Evolutionary conservation across 2,888 invertebrate species (phyloP).

Genomic region (Spodoptera picta): DNA sequence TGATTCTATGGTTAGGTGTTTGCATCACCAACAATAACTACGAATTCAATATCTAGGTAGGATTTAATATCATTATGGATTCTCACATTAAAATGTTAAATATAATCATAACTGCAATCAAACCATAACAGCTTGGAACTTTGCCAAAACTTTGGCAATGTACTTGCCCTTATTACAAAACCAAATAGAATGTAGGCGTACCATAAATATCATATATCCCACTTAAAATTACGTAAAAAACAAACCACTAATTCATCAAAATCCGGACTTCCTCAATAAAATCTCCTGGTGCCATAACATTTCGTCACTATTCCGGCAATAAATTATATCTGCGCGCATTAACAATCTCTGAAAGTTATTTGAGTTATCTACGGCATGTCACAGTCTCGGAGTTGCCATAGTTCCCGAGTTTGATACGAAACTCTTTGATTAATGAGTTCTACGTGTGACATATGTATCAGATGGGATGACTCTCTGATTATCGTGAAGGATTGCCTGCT

Average conservation of each 20-base stretch:
- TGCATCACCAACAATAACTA: too few relatives aligned
- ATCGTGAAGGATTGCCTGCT: background rate
- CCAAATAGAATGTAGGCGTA: too few relatives aligned
- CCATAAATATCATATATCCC: background rate
- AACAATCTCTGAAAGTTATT: slow-evolving; percentile 66
- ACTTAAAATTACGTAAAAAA: background rate
- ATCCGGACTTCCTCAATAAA: slow-evolving; percentile 43
- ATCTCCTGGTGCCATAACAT: slow-evolving; percentile 22
- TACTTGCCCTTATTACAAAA: too few relatives aligned
- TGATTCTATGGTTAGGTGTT: too few relatives aligned
- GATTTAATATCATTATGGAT: too few relatives aligned
- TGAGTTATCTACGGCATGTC: slow-evolving; percentile 71
- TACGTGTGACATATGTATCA: slow-evolving; percentile 24
- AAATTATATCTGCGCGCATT: slow-evolving; percentile 41
- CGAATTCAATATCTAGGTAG: too few relatives aligned
- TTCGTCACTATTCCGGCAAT: slow-evolving; percentile 40
- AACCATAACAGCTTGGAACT: too few relatives aligned
- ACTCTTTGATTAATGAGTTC: slow-evolving; percentile 40
- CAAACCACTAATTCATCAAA: slow-evolving; percentile 3
- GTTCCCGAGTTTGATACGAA: slow-evolving; percentile 46
- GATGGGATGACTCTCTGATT: slow-evolving; percentile 19
- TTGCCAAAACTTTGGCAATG: too few relatives aligned
- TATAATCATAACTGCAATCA: too few relatives aligned
- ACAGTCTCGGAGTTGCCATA: slow-evolving; percentile 39
- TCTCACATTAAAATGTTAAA: too few relatives aligned